Percentiles rank a stretch among this genome's conserved stretches.
These are phyloP conservation scores for Chaetogeoica ovagalla DNA, from an alignment of 2,888 invertebrate genomes.

Conservation along the genomic window DNA sequence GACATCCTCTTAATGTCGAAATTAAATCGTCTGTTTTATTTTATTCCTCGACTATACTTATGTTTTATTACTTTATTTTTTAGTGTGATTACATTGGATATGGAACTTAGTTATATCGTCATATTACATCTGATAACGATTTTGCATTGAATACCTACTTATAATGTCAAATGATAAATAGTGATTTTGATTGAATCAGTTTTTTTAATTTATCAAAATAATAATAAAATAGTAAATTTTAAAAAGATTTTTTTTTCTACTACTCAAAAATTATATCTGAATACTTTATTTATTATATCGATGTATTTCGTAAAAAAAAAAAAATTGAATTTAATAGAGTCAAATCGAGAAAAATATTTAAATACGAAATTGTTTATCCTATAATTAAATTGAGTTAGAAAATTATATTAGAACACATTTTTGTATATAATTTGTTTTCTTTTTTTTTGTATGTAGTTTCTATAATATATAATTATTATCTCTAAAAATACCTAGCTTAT, in stretches of 20 bases:
- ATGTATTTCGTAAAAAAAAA: neutral
- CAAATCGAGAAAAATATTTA: neutral
- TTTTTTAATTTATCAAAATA: too few species aligned
- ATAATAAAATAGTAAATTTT: too few species aligned
- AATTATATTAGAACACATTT: neutral
- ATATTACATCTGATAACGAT: slow-evolving; percentile 29
- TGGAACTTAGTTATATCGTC: slow-evolving; percentile 30
- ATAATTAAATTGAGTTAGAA: neutral
- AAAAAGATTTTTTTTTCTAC: too few species aligned
- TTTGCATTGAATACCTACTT: slow-evolving; percentile 10
- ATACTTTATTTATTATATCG: too few species aligned
- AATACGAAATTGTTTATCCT: slow-evolving; percentile 1
- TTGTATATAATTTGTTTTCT: neutral
- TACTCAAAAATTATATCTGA: too few species aligned
- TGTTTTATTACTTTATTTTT: slow-evolving; percentile 32
- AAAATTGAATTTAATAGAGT: neutral
- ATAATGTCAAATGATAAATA: neutral
- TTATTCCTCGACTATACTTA: slow-evolving; percentile 12
- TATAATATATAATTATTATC: slow-evolving; percentile 31
- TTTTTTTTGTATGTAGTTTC: slow-evolving; percentile 7
- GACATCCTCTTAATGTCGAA: too few species aligned
- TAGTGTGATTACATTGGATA: slow-evolving; percentile 19
- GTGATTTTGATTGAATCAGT: too few species aligned
- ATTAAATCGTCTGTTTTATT: neutral
- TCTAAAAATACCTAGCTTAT: slow-evolving; percentile 32